These are phyloP conservation scores for Semibalanus balanoides DNA, from an alignment of 1,140 invertebrate genomes.

Conservation along the genomic window DNA sequence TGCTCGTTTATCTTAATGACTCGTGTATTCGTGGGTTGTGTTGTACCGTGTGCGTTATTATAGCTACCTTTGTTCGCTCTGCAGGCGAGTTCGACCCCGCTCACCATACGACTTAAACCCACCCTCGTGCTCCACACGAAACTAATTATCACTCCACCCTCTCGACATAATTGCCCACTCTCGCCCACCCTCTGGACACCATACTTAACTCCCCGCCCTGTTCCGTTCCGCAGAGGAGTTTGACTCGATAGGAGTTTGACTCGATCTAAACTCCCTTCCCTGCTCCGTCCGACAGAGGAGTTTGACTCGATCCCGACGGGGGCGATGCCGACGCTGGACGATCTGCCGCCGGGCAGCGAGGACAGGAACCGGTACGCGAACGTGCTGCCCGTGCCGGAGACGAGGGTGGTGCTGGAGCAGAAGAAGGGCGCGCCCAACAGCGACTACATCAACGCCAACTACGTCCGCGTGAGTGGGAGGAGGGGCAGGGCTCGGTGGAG, in stretches of 20 bases:
- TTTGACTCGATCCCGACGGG: conserved; percentile 61
- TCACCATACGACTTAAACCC: too few species aligned
- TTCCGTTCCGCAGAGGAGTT: conserved; percentile 56
- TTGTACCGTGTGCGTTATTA: too few species aligned
- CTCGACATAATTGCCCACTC: too few species aligned
- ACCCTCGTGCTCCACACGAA: too few species aligned
- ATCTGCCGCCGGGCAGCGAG: conserved; percentile 69
- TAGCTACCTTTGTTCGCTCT: too few species aligned
- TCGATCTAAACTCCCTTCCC: conserved; percentile 40
- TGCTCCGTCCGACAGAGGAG: conserved; percentile 40
- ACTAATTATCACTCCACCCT: too few species aligned
- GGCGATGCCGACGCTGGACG: conserved; percentile 51
- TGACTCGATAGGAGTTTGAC: conserved; percentile 58
- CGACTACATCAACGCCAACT: conserved; percentile 76
- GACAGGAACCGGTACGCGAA: conserved; percentile 87
- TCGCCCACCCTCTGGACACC: too few species aligned
- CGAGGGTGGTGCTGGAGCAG: conserved; percentile 52
- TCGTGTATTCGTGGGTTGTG: too few species aligned
- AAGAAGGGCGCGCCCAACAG: conserved; percentile 54
- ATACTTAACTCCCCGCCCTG: too few species aligned
- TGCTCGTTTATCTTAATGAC: too few species aligned
- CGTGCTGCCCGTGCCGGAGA: conserved; percentile 70
- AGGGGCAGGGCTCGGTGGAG: too few species aligned
- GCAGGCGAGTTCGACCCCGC: too few species aligned
- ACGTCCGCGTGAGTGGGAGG: conserved; percentile 21